phyloP scores from a whole-genome alignment of 2,888 invertebrate species.

The Megastigmus dorsalis region DNA sequence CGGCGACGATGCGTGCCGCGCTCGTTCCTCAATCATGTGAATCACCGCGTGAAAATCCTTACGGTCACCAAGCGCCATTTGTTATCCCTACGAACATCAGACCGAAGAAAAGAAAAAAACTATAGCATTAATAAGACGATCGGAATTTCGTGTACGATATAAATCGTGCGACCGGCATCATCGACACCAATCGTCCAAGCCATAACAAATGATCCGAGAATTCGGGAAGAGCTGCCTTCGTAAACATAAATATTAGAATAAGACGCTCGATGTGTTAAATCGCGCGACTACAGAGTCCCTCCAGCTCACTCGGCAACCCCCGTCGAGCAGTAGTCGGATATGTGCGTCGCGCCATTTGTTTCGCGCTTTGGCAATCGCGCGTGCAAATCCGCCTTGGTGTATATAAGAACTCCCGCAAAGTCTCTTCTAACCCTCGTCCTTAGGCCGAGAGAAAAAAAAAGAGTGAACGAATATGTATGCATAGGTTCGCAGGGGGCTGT shows the following conservation, averaged over 20 bases:
- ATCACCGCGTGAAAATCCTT: constrained; percentile 11
- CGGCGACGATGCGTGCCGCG: not conserved
- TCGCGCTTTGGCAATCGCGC: constrained; percentile 29
- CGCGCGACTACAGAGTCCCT: constrained; percentile 15
- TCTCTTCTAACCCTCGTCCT: not conserved
- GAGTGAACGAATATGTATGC: not conserved
- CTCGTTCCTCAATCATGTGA: constrained; percentile 35
- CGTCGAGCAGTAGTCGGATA: not conserved
- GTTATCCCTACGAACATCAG: not conserved
- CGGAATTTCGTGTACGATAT: not conserved
- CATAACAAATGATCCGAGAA: constrained; percentile 32
- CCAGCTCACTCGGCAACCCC: not conserved
- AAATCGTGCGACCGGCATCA: constrained; percentile 9
- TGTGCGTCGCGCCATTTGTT: constrained; percentile 45
- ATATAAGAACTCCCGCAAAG: not conserved
- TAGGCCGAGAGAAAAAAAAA: constrained; percentile 12
- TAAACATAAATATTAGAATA: constrained; percentile 48
- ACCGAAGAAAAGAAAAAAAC: constrained; percentile 5
- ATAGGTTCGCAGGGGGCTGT: not conserved
- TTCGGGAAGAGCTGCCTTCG: not conserved
- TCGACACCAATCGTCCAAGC: not conserved
- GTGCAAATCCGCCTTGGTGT: not conserved
- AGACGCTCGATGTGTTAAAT: constrained; percentile 39
- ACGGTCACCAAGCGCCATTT: not conserved
- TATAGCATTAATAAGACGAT: constrained; percentile 33